phyloP scores from a whole-genome alignment of 2,113 vertebrate genomes.

The Hippocampus mohnikei region DNA sequence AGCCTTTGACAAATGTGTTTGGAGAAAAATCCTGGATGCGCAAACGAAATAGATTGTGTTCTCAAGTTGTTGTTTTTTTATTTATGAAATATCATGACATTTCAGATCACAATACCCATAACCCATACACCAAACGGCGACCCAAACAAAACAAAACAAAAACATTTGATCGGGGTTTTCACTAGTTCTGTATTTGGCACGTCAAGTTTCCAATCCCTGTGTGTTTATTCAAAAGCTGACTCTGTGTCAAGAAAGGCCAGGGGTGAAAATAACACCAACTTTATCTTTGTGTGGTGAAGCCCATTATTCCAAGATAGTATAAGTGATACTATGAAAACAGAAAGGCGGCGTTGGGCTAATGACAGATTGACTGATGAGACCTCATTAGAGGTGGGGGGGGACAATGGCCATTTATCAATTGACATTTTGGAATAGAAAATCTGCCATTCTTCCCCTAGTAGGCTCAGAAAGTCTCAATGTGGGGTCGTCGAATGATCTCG shows the following conservation, averaged over 20 bases:
- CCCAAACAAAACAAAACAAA: background rate
- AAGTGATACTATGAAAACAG: conserved; percentile 63
- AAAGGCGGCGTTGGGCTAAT: conserved; percentile 28
- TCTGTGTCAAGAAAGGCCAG: conserved; percentile 46
- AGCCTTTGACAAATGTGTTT: background rate
- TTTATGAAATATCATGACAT: background rate
- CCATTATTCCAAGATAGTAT: conserved; percentile 53
- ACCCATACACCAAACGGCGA: background rate
- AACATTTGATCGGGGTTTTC: background rate
- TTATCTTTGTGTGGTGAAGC: conserved; percentile 60
- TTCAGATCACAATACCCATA: background rate
- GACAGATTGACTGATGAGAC: conserved; percentile 60
- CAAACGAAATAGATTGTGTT: background rate
- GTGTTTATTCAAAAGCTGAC: conserved; percentile 40
- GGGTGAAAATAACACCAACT: conserved; percentile 59
- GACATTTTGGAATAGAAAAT: background rate
- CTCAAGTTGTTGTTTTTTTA: background rate
- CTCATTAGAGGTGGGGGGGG: no score
- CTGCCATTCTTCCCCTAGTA: background rate
- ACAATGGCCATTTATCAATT: conserved; percentile 24
- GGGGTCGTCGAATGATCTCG: no score
- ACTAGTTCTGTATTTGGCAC: background rate
- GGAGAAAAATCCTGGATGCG: background rate
- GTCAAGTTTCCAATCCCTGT: conserved; percentile 14
- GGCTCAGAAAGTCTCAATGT: no score